Evolutionary conservation across 2,888 invertebrate genomes (phyloP), one percentile per base, ranked within the genome.

Genomic region (Hyles lineata): DNA sequence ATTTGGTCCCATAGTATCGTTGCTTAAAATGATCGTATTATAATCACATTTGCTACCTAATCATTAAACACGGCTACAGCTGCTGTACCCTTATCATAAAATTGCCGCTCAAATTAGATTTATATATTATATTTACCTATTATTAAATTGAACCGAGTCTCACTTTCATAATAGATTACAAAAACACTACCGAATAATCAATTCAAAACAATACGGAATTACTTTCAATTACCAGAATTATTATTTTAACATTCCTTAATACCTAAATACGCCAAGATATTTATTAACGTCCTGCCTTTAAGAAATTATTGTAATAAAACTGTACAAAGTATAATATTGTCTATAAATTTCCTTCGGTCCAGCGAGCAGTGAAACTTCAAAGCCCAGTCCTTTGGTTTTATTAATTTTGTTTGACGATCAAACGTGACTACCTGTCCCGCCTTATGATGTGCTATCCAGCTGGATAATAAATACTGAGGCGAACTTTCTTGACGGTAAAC

Each of bases 371-470:
- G 43, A 55, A 35, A 76, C 80, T 78, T 80, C 80, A 80, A 80
- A 79, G 79, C 70, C 62, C 50, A 23, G 23, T 43, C 58, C 71
- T 75, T 71, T 61, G 59, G 73, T 76, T 78, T 78, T 76, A 76
- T 79, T 76, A 75, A 77, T 76, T 77, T 78, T 79, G 76, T 79
- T 80, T 80, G 75, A 79, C 74, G 76, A 79, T 67, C 69, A 50
- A 43, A 50, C 58, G 59, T 69, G 52, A 9, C 58, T 52, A 50
- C 43, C 21, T 43, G 50, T 62, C 29, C 52, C 32, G 6, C 32
- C 7, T 32, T 32, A 9, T 62, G 25, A 32, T 32, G n/a, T 19
- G 32, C 19, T 32, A 32, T 62, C 17, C 32, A 17, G 11, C 60
- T 25, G 11, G 3, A 25, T 55, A 55, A n/a, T 55, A 55, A 55